Evolutionary conservation across 2,797 vertebrate species (phyloP).

Genomic region (Coregonus suidteri): DNA sequence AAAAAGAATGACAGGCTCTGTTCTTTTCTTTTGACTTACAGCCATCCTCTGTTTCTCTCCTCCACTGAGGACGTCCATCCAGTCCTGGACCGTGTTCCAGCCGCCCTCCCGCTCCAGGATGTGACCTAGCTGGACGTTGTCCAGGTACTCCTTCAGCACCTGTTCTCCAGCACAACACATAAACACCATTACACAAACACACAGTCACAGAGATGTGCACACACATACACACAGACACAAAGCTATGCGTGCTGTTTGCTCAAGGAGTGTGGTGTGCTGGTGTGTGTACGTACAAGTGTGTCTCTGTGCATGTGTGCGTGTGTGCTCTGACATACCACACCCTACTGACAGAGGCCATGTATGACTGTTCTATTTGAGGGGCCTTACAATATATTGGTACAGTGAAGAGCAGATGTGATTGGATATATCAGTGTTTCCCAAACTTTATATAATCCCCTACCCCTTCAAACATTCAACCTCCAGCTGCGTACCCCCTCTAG

Average conservation of each 20-base stretch:
- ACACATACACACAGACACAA: neutral
- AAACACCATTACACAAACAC: neutral
- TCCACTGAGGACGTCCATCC: conserved; percentile 98
- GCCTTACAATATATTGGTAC: too few relatives aligned
- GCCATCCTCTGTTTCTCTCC: conserved; percentile 99
- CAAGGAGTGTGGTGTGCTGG: too few relatives aligned
- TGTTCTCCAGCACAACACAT: neutral
- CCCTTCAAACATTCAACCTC: too few relatives aligned
- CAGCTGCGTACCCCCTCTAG: too few relatives aligned
- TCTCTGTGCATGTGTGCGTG: too few relatives aligned
- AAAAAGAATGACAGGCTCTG: too few relatives aligned
- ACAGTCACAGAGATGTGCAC: neutral
- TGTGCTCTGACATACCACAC: neutral
- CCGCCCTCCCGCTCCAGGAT: conserved; percentile 92
- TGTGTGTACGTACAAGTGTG: neutral
- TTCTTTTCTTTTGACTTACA: conserved; percentile 68
- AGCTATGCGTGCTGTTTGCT: neutral
- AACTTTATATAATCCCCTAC: too few relatives aligned
- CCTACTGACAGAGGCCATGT: neutral
- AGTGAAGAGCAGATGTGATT: too few relatives aligned
- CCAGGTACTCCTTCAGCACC: conserved; percentile 96
- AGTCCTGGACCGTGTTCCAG: conserved; percentile 94
- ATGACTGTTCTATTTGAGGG: too few relatives aligned
- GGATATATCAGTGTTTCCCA: too few relatives aligned
- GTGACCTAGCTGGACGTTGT: conserved; percentile 93